Evolutionary conservation across 2,888 invertebrate genomes (phyloP).

Genomic region (Priocnemis perturbator): DNA sequence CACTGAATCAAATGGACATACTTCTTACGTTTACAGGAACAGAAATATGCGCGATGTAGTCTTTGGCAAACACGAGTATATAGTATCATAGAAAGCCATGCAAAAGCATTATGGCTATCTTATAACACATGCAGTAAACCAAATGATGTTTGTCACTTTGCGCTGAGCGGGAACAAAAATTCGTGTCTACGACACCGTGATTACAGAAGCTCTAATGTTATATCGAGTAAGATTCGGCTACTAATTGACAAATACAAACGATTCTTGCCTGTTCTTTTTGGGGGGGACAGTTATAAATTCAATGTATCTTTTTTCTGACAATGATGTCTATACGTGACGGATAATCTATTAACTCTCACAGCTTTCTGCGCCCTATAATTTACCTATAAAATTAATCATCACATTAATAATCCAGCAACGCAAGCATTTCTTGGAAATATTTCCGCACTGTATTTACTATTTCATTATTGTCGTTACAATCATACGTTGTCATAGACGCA

Average conservation of each 20-base stretch:
- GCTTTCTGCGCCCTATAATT: conserved; percentile 9
- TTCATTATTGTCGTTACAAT: conserved; percentile 43
- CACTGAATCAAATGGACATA: no score
- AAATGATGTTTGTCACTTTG: neutral
- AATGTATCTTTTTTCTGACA: conserved; percentile 13
- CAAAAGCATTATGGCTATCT: conserved; percentile 2
- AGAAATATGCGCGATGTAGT: neutral
- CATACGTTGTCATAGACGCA: conserved; percentile 28
- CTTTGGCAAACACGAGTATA: neutral
- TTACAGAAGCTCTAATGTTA: conserved; percentile 8
- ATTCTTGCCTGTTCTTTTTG: conserved; percentile 36
- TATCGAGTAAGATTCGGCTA: conserved; percentile 6
- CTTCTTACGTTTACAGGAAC: no score
- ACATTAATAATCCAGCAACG: conserved; percentile 25
- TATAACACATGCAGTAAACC: no score
- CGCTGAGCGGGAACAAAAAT: neutral
- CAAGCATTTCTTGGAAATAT: conserved; percentile 18
- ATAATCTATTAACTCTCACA: conserved; percentile 22
- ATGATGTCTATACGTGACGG: conserved; percentile 16
- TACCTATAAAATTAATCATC: conserved; percentile 30
- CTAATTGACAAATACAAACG: conserved; percentile 29
- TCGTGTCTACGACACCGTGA: neutral
- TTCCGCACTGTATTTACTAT: conserved; percentile 35
- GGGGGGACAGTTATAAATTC: conserved; percentile 21
- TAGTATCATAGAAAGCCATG: conserved; percentile 27